These are phyloP conservation scores for Reinhardtius hippoglossoides DNA, from an alignment of 2,113 vertebrate genomes.

Conservation along the genomic window DNA sequence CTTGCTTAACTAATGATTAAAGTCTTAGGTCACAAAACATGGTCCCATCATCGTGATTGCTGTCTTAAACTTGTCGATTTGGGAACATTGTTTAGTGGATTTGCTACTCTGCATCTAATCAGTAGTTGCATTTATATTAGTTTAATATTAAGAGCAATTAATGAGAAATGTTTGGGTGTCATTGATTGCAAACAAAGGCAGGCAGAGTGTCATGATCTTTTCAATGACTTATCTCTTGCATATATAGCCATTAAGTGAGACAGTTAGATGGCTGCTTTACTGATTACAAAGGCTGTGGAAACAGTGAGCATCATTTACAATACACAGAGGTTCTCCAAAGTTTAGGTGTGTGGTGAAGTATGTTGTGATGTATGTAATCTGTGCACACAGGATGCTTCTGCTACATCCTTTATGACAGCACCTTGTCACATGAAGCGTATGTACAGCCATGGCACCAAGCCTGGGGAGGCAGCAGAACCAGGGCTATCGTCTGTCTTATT, in stretches of 20 bases:
- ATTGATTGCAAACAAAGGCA: slow-evolving; percentile 28
- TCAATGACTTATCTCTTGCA: slow-evolving; percentile 8
- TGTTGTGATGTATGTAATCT: no score
- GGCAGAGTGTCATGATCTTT: neutral
- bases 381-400: no score
- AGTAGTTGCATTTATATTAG: slow-evolving; percentile 16
- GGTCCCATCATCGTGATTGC: slow-evolving; percentile 19
- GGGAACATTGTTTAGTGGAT: slow-evolving; percentile 32
- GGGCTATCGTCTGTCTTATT: no score
- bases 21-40: slow-evolving; percentile 15
- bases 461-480: no score
- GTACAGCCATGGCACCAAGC: no score
- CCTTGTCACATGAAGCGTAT: no score
- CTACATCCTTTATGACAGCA: no score
- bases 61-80: slow-evolving; percentile 43
- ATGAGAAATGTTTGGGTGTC: slow-evolving; percentile 18
- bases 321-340: neutral
- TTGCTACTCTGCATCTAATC: slow-evolving; percentile 15
- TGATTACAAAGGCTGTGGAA: neutral
- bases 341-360: neutral
- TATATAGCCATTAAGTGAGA: slow-evolving; percentile 29
- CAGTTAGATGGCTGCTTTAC: neutral
- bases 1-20: slow-evolving; percentile 56
- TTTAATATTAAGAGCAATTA: slow-evolving; percentile 41
- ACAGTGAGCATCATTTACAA: neutral